Base-by-base conservation (phyloP, 2,113 vertebrate species). In the Oxygymnocypris stewartii region DNA sequence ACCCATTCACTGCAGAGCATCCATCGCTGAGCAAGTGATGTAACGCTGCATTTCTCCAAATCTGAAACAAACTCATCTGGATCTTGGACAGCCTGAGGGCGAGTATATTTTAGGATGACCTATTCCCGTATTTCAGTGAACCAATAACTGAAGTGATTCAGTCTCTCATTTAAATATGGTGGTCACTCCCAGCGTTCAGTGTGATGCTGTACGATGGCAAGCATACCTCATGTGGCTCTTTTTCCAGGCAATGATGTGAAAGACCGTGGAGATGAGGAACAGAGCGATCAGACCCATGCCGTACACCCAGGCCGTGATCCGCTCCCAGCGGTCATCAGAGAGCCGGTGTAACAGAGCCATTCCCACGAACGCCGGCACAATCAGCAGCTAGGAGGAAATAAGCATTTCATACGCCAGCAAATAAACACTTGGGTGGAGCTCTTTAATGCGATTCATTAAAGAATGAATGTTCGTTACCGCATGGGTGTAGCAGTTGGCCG, bases 401-500 rank as follows among this genome's bases (percentile, higher is more conserved):
- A 61, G 31, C 28, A 61, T 8, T 69, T 16, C 44, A 82, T 5
- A n/a, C 37, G 28, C 2, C 20, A 51, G 18, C n/a, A 37, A 10
- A 37, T 10, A 35, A 40, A 25, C 28, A 23, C 28, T 23, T 13
- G 23, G 28, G n/a, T 54, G 63, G 47, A 77, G 16, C n/a, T 11
- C 23, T 75, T 10, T 69, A 51, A 14, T 49, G 28, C 18, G 23
- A 59, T 76, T 44, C 11, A 2, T 63, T 6, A 42, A 74, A 8
- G 31, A 35, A 40, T 40, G 23, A 18, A 83, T 18, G 31, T 28
- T 1, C 92, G 96, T 97, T 90, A 99, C 98, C 87, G 98, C 98
- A 23, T 99, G 98, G 80, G 98, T 99, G 94, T 99, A 99, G 93
- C 96, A 99, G 95, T 99, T 99, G 81, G 98, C 98, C 88, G 98